Evolutionary conservation across 23 tunicate genomes (phyloP).

Genomic region (Aplidium turbinatum): DNA sequence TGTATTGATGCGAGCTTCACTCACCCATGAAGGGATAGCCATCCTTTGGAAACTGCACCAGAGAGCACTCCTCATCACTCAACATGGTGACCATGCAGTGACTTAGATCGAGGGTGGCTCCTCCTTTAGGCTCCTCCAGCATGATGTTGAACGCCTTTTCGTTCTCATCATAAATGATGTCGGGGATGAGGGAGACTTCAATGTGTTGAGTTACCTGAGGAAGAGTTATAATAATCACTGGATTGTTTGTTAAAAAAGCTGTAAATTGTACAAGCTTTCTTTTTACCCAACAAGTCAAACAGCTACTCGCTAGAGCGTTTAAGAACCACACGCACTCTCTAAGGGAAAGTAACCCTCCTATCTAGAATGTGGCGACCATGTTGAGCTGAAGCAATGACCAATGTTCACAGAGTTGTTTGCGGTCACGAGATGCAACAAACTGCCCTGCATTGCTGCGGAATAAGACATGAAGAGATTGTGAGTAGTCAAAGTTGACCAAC

Average conservation of each 20-base stretch:
- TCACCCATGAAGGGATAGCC: conserved; percentile 99
- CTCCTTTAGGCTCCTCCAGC: conserved; percentile 93
- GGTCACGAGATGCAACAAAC: not conserved
- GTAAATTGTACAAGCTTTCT: no score
- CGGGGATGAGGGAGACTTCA: conserved; percentile 75
- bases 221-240: no score
- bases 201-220: conserved; percentile 87
- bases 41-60: conserved; percentile 90
- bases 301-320: no score
- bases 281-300: no score
- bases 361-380: no score
- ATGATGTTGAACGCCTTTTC: conserved; percentile 96
- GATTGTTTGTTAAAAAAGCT: no score
- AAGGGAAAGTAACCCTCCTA: no score
- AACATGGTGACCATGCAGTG: conserved; percentile 97
- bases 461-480: not conserved
- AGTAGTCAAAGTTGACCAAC: conserved; percentile 31
- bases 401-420: not conserved
- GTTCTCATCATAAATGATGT: conserved; percentile 84
- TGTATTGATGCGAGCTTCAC: no score
- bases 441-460: not conserved
- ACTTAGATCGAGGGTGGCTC: conserved; percentile 80
- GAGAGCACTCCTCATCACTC: conserved; percentile 91
- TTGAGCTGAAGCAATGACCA: no score
- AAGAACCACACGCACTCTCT: no score